Base-by-base conservation (phyloP, 2,888 invertebrate genomes). In the Lamellibrachia satsuma region DNA sequence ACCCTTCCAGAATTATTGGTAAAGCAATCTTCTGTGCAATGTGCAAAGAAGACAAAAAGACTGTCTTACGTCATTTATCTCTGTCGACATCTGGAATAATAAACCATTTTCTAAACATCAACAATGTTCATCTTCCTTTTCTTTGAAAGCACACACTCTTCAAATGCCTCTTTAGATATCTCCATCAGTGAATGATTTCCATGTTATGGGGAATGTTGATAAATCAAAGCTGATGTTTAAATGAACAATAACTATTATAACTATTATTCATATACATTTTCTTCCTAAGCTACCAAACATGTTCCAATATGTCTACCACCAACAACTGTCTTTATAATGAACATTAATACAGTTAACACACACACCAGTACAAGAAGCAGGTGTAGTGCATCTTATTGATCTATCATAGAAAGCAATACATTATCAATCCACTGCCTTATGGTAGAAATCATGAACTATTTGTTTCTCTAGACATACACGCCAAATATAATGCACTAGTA, bases 371-470 rank as follows among this genome's bases (percentile, higher is more conserved):
- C 11, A 39, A 90, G 11, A 15, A 27, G n/a, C 15, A 52, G 15
- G 39, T 2, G 22, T 52, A 52, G 15, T 27, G 39, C 51, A 91
- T 91, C 57, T 91, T 92, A 27, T 92, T 90, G 8, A 92, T 91
- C 55, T 93, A 75, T 39, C 75, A 92, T 52, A 51, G 75, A 8
- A 92, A 92, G 27, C 57, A 51, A 51, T 8, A 52, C 52, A 91
- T 75, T 52, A 90, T 22, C 52, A 92, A 91, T 91, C 51, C n/a
- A 90, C 91, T 52, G 27, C 52, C n/a, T 52, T 7, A 51, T 92
- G 90, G 75, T n/a, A 91, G 22, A 4, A 60, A 60, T 8, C 60
- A 60, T 75, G 4, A 39, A 52, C 39, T 39, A 39, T 60, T 75
- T 60, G 7, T 52, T 91, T 92, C 92, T 75, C 92, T 60, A 7